Evolutionary conservation across 37 sponge, comb jelly and placozoan genomes (phyloP), one percentile per base, ranked within the genome.

Genomic region (Ephydatia muelleri): DNA sequence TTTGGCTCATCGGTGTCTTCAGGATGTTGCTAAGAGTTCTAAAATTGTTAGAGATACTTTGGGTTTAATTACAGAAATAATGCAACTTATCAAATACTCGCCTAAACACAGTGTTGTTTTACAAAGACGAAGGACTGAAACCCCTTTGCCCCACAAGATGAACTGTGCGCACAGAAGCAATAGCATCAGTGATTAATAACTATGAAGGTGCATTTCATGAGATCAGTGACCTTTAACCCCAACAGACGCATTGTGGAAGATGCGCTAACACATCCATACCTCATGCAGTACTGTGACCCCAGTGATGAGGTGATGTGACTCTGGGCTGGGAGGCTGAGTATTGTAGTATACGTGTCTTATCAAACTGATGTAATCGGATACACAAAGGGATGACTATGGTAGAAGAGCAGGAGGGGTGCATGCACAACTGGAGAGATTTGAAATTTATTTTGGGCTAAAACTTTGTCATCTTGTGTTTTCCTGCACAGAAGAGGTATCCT

Each of bases 391-490:
- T 72, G 73, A 82, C 29, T 65, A 65, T 67, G 67, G 49, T 38
- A 12, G 38, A 32, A 85, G 68, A 65, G 90, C 90, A 47, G 78
- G 81, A 38, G 83, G 83, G 38, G 22, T 39, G 29, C 64, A 73
- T 11, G 49, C 74, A 31, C 30, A 27, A 68, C 84, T 88, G 81
- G 81, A 84, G 39, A 76, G 75, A 43, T 88, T 85, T 78, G 35
- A 23, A 31, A 85, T 81, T n/a, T 86, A 36, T 57, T 93, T 89
- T 84, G 89, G 93, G 1, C 78, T 88, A 38, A 72, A 83, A 30
- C 75, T 83, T 29, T 43, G 40, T 25, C 72, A 73, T 73, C 49
- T 83, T 29, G 31, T 83, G 29, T 83, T 83, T 38, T 68, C 71
- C 22, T 37, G 40, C 35, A 76, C 43, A 37, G 76, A 76, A n/a